A percentile compares a stretch with the other conserved stretches of the same genome.
Conservation (phyloP, 2,113 vertebrate genomes). For the Gallinago paraguaiae region DNA sequence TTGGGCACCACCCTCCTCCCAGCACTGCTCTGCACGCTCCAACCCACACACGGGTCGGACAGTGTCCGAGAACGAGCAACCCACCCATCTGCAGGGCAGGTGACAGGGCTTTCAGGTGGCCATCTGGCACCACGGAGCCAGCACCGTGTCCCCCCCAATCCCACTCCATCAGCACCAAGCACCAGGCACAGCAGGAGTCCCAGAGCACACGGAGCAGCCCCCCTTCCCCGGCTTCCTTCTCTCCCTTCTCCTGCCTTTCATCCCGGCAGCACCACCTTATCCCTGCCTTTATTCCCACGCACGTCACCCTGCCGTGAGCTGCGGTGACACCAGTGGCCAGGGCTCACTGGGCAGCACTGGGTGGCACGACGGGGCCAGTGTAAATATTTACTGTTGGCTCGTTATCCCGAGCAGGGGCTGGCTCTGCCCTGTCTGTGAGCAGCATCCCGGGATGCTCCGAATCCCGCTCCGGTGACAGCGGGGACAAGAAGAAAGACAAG, state of each 20-base stretch:
- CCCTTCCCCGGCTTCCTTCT: fast-evolving
- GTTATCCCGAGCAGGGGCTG: neutral
- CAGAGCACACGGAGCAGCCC: fast-evolving
- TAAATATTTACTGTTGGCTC: neutral
- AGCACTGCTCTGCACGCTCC: fast-evolving
- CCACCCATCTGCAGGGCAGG: fast-evolving
- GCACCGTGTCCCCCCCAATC: fast-evolving
- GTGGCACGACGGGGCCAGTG: neutral
- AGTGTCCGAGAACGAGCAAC: neutral
- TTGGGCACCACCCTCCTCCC: neutral
- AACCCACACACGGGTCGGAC: neutral
- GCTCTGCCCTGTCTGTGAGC: neutral
- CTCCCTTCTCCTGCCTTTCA: neutral
- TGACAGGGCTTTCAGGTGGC: neutral
- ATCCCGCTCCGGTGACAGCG: neutral
- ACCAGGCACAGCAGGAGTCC: fast-evolving
- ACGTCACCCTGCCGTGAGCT: fast-evolving
- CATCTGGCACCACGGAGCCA: fast-evolving
- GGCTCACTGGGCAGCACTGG: neutral
- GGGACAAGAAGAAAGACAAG: neutral
- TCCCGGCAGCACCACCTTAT: fast-evolving
- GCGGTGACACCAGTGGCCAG: neutral
- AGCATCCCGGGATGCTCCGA: neutral
- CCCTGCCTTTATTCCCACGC: fast-evolving
- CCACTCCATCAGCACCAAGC: fast-evolving